phyloP scores from a whole-genome alignment of 2,113 vertebrate genomes.

The Platichthys flesus region DNA sequence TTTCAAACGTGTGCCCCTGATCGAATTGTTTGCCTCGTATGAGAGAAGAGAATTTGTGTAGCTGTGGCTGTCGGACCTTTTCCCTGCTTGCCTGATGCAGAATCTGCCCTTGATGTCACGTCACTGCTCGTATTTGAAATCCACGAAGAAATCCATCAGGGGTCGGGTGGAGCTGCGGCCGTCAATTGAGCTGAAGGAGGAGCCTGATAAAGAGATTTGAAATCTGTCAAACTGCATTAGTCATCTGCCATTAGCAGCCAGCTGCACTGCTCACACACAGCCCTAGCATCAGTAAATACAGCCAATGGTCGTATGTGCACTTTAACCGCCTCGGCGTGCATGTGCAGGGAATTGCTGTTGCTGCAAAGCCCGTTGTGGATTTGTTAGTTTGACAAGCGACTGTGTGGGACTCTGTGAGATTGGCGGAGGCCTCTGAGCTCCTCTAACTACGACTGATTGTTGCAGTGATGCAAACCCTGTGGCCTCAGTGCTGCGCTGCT shows the following conservation, averaged over 20 bases:
- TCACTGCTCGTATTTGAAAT: conserved; percentile 28
- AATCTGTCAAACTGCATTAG: conserved; percentile 79
- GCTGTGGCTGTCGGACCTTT: neutral
- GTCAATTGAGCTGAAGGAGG: conserved; percentile 41
- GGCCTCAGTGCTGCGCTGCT: conserved; percentile 30
- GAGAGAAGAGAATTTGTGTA: conserved; percentile 24
- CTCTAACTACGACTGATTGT: conserved; percentile 17
- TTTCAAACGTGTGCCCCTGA: conserved; percentile 10
- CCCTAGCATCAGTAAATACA: conserved; percentile 45
- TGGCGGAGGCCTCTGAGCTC: conserved; percentile 1
- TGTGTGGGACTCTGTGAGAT: conserved; percentile 10
- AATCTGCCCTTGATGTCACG: conserved; percentile 30
- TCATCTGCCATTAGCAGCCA: conserved; percentile 79
- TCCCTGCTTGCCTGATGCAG: conserved; percentile 11
- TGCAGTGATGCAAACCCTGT: conserved; percentile 28
- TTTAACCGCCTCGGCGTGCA: conserved; percentile 12
- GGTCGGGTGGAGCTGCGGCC: conserved; percentile 40
- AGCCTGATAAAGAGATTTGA: conserved; percentile 71
- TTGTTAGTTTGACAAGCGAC: conserved; percentile 35
- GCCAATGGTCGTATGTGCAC: conserved; percentile 29
- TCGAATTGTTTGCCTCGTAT: conserved; percentile 15
- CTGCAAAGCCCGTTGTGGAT: conserved; percentile 28
- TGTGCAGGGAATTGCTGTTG: conserved; percentile 33
- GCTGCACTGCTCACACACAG: conserved; percentile 33
- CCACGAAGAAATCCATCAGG: conserved; percentile 17